These are phyloP conservation scores for Aplysina aerophoba DNA, from an alignment of 37 sponge, comb jelly and placozoan genomes.

Conservation along the genomic window DNA sequence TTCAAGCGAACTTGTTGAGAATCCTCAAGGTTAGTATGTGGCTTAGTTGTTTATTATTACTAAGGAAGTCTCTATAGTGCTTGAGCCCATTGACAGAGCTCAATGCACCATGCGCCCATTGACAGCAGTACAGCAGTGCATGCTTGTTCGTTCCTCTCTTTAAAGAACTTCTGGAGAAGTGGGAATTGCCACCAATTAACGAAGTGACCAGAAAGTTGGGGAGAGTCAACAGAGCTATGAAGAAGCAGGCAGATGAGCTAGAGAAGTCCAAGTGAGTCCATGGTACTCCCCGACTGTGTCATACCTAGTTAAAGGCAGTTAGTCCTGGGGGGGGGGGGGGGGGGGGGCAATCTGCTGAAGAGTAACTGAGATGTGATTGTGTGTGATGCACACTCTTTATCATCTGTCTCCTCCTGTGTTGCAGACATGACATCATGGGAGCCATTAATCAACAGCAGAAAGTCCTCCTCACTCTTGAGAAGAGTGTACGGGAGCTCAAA, in stretches of 20 bases:
- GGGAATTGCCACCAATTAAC: constrained; percentile 78
- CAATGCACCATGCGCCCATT: too few species aligned
- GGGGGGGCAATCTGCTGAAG: too few species aligned
- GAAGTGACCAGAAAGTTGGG: constrained; percentile 52
- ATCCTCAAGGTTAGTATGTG: constrained; percentile 51
- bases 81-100: too few species aligned
- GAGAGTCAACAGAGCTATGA: constrained; percentile 22
- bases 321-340: too few species aligned
- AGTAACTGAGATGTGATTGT: too few species aligned
- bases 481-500: too few species aligned
- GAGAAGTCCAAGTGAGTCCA: constrained; percentile 2
- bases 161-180: constrained; percentile 56
- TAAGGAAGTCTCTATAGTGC: too few species aligned
- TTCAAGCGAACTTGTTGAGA: constrained; percentile 38
- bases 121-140: too few species aligned
- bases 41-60: too few species aligned
- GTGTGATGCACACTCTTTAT: too few species aligned
- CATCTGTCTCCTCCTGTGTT: too few species aligned
- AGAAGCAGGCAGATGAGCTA: constrained; percentile 30
- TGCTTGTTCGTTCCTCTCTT: too few species aligned
- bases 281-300: neutral
- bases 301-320: neutral
- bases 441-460: neutral
- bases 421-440: constrained; percentile 3
- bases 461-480: neutral